Percentiles rank a stretch among this genome's conserved stretches.
These are phyloP conservation scores for Myotis davidii DNA, from an alignment of 2,113 vertebrate genomes.

Conservation along the genomic window DNA sequence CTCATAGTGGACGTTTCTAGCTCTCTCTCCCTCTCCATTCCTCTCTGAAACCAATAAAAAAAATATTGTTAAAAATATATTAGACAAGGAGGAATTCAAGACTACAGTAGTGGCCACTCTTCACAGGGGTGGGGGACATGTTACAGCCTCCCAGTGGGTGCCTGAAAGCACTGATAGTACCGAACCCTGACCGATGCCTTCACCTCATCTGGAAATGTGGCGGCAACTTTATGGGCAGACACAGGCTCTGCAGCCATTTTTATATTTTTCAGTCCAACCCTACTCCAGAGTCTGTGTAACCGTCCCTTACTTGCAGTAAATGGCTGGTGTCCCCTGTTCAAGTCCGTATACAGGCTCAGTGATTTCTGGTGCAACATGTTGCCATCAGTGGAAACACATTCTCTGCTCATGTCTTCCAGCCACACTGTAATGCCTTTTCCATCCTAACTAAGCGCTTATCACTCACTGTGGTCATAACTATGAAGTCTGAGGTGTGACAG, in stretches of 20 bases:
- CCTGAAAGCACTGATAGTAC: too few relatives aligned
- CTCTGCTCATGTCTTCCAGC: background rate
- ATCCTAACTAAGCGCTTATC: background rate
- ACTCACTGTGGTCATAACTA: background rate
- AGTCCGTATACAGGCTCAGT: background rate
- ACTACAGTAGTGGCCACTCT: background rate
- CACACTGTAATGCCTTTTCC: background rate
- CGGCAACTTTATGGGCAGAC: background rate
- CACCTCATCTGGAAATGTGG: background rate
- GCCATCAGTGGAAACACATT: background rate
- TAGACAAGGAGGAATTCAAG: slow-evolving; percentile 15
- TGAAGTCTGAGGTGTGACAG: background rate
- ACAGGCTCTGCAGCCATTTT: background rate
- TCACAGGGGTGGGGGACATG: too few relatives aligned
- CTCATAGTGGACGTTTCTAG: too few relatives aligned
- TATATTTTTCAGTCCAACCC: background rate
- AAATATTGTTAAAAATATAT: too few relatives aligned
- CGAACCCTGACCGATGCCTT: background rate
- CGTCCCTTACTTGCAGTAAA: background rate
- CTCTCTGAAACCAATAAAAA: too few relatives aligned
- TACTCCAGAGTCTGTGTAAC: background rate
- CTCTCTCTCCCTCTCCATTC: too few relatives aligned
- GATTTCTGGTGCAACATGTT: background rate
- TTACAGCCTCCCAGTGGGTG: background rate
- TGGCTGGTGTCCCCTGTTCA: background rate